Evolutionary conservation across 2,888 invertebrate species (phyloP).

Genomic region (Aromia moschata): DNA sequence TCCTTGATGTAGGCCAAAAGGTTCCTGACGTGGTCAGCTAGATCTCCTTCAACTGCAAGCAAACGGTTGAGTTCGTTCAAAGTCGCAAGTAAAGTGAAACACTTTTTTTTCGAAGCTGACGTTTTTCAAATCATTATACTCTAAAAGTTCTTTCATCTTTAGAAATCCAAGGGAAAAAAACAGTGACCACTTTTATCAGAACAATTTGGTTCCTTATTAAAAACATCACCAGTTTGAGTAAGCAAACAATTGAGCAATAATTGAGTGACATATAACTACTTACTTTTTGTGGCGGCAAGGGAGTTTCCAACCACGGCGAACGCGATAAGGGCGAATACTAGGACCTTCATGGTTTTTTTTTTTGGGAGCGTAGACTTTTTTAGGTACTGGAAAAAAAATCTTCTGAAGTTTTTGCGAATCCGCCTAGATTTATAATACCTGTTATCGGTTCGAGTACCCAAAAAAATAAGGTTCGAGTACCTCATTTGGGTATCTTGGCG

Average conservation of each 20-base stretch:
- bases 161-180: too few species aligned
- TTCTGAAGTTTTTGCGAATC: background rate
- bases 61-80: too few species aligned
- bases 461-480: background rate
- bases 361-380: too few species aligned
- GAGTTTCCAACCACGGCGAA: background rate
- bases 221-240: too few species aligned
- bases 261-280: too few species aligned
- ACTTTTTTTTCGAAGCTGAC: background rate
- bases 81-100: too few species aligned
- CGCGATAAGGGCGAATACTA: background rate
- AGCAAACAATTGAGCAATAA: too few species aligned
- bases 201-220: too few species aligned
- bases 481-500: background rate
- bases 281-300: background rate
- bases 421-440: background rate
- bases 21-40: background rate
- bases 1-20: background rate
- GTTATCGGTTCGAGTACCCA: background rate
- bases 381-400: background rate
- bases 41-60: background rate
- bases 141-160: too few species aligned
- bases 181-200: too few species aligned
- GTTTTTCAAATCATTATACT: too few species aligned
- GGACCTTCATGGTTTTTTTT: background rate